Evolutionary conservation across 2,888 invertebrate genomes (phyloP), one percentile per base, ranked within the genome.

Genomic region (Hymenopus coronatus): DNA sequence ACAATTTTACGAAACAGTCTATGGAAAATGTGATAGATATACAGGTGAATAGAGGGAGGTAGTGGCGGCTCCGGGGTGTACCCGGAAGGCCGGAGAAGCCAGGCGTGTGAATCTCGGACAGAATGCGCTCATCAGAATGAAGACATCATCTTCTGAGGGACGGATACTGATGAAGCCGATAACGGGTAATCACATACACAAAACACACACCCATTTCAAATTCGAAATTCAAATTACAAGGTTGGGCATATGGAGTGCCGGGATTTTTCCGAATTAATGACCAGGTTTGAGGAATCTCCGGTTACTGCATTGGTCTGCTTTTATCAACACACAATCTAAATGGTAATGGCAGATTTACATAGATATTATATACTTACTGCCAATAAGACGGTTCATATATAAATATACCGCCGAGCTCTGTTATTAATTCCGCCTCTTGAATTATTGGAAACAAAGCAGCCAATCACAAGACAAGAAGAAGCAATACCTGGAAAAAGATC

Each of bases 141-240:
- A 87, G 87, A 87, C 87, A 87, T 87, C 82, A 87, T 33, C 82
- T 1, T 25, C 20, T 33, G 82, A 15, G 82, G 87, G 54, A 54
- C 54, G 20, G 15, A 20, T 70, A 40, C 40, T 87, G 87, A 87
- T 87, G 87, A 3, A 82, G 27, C 40, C 81, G 87, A 87, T 87
- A 87, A 87, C 46, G 27, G 27, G 28, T 87, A 87, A 87, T 87
- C 87, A 87, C 82, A 82, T 87, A 82, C 82, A 87, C 82, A 87
- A 82, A 87, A 82, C 33, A 82, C 87, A 82, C 82, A 82, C 82
- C 82, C n/a, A 33, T 82, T 87, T 33, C 33, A 30, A 82, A 87
- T 87, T 87, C 87, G 27, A 87, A 87, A 87, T 87, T 87, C 87
- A 87, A 87, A 87, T 87, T 87, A 87, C 87, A 82, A 87, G 87